Evolutionary conservation across 1,140 invertebrate genomes (phyloP), one percentile per base, ranked within the genome.

Genomic region (Schlechtendalia chinensis): DNA sequence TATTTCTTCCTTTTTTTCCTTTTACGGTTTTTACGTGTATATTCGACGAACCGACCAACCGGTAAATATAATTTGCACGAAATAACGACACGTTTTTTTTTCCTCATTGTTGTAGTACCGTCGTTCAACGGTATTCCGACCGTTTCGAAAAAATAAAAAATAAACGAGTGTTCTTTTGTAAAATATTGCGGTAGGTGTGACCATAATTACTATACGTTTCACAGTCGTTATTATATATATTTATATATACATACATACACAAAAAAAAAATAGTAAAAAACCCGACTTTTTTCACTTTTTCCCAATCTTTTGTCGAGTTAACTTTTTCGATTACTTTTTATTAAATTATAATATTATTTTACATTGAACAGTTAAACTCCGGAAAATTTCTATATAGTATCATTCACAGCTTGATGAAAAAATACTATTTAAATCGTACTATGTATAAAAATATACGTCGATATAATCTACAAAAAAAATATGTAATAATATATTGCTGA

Each of bases 151-250:
- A 50, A 69, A n/a, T n/a, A 71, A 71, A 17, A 69, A 24, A 11
- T 19, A 4, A 71, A 53, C 16, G 12, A 71, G 45, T 71, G 67
- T 53, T 53, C 45, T 71, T 71, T 71, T 71, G 14, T 71, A 71
- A 19, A 39, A 71, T 50, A 71, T 27, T 53, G 24, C 45, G 17
- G 11, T 29, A 65, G 22, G 24, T 53, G 22, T 24, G 67, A 53
- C 50, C 50, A 71, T 71, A 71, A 71, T 71, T 71, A 27, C 67
- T 71, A 71, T 71, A 71, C 45, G 16, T 71, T 71, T 71, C 22
- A 71, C 22, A 16, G 6, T 27, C 47, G n/a, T 71, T 24, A 53
- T 71, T 71, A 53, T 63, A 16, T 45, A 45, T 67, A 47, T 32
- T 8, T 39, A 39, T 50, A 19, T 19, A 24, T 50, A 24, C 14